Percentiles rank a stretch among this genome's conserved stretches.
Conservation (phyloP, 2,888 invertebrate species). For the Cremastinae sp. region DNA sequence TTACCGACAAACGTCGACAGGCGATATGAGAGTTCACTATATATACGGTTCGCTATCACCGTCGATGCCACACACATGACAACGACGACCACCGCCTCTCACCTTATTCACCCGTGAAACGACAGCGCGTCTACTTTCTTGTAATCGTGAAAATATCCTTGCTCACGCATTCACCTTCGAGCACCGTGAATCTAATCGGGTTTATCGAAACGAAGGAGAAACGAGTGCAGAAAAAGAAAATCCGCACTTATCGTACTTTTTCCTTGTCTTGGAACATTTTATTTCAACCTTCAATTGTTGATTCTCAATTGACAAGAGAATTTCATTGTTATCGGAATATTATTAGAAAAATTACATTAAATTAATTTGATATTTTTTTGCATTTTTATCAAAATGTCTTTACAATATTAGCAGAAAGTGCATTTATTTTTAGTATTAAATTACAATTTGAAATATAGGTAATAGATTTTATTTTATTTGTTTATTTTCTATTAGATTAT, state of each 20-base stretch:
- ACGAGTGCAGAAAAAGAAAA: slow-evolving; percentile 12
- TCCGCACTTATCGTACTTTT: not conserved
- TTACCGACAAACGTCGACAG: slow-evolving; percentile 51
- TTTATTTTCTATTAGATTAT: too few relatives aligned
- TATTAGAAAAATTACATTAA: too few relatives aligned
- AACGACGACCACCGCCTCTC: slow-evolving; percentile 46
- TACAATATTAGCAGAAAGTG: too few relatives aligned
- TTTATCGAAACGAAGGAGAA: slow-evolving; percentile 12
- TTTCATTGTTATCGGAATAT: too few relatives aligned
- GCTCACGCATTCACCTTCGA: slow-evolving; percentile 33
- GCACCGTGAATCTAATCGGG: slow-evolving; percentile 29
- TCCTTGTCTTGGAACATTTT: too few relatives aligned
- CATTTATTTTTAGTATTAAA: too few relatives aligned
- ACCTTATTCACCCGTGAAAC: slow-evolving; percentile 58
- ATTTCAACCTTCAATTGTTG: too few relatives aligned
- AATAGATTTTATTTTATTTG: too few relatives aligned
- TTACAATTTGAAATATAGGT: too few relatives aligned
- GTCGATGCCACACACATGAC: slow-evolving; percentile 9
- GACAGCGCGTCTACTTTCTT: slow-evolving; percentile 55
- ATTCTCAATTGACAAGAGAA: too few relatives aligned
- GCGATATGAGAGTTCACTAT: slow-evolving; percentile 8
- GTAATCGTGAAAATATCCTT: slow-evolving; percentile 40
- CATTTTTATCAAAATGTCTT: too few relatives aligned
- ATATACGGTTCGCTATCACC: slow-evolving; percentile 20
- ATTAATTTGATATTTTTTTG: too few relatives aligned